Evolutionary conservation across 2,797 vertebrate species (phyloP), one percentile per base, ranked within the genome.

Genomic region (Macropodus opercularis): DNA sequence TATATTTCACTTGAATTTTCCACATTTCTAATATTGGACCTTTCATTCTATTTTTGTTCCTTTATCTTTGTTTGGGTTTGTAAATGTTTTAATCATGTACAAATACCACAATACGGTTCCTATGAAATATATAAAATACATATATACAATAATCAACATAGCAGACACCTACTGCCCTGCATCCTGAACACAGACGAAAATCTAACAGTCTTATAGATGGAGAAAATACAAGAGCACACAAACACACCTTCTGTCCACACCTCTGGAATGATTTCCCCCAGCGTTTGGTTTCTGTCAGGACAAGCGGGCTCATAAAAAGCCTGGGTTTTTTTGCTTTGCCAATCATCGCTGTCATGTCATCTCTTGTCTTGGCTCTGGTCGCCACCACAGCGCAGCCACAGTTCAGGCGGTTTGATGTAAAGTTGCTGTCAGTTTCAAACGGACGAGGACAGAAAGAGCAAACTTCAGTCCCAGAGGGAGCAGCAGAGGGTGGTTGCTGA

Each of bases 331-430:
- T 40, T 46, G 26, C 43, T 65, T 69, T 76, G 68, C 63, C 55
- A 46, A 9, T 73, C 67, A 68, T 77, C 41, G 63, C 50, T 72
- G 69, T 75, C 73, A 42, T 6, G 63, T 21, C 24, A 29, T 34
- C 5, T 1, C 32, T 13, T 13, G 12, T 10, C 17, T 19, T 50
- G 63, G 18, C 11, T 8, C 15, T 22, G 56, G 54, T 43, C 14
- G 12, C 18, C 53, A 2, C 15, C 0, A n/a, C 48, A 32, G 38
- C 24, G 40, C 38, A 63, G 44, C 50, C 41, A 9, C 57, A 31
- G 40, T 29, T 70, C 42, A 31, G 26, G 19, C 31, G 57, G n/a
- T 40, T 36, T 69, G 57, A 55, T 64, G 38, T 52, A 18, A 68
- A 69, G 21, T 68, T 79, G 57, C 53, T 62, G 49, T 63, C 39